Evolutionary conservation across 2,888 invertebrate species (phyloP).

Genomic region (Ormyrus labotus): DNA sequence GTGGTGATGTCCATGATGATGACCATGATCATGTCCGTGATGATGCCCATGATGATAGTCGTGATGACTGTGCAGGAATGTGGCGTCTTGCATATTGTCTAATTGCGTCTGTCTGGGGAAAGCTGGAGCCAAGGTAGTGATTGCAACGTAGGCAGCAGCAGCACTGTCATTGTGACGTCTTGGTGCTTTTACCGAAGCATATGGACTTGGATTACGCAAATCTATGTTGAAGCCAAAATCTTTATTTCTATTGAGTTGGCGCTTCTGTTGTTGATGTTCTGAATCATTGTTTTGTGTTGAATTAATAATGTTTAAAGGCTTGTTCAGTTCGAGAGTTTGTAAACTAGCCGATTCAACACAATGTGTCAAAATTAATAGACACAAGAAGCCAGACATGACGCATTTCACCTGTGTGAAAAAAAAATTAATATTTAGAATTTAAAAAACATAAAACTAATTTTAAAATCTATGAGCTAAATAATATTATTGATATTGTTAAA

Average conservation of each 20-base stretch:
- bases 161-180: background rate
- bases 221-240: conserved; percentile 20
- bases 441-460: background rate
- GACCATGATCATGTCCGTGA: conserved; percentile 11
- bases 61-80: background rate
- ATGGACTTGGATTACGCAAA: background rate
- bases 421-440: conserved; percentile 12
- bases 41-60: background rate
- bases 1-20: conserved; percentile 20
- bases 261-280: background rate
- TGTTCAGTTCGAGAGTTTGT: conserved; percentile 3
- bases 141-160: background rate
- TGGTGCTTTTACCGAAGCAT: background rate
- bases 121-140: too few species aligned
- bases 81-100: conserved; percentile 32
- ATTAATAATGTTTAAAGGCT: conserved; percentile 14
- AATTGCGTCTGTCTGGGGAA: background rate
- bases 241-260: conserved; percentile 8
- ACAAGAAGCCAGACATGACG: conserved; percentile 39
- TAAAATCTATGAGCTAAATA: background rate
- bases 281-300: conserved; percentile 21
- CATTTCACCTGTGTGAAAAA: conserved; percentile 45
- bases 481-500: background rate
- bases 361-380: conserved; percentile 24
- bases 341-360: conserved; percentile 11